phyloP scores from a whole-genome alignment of 2,113 vertebrate species.

The Cettia cetti region DNA sequence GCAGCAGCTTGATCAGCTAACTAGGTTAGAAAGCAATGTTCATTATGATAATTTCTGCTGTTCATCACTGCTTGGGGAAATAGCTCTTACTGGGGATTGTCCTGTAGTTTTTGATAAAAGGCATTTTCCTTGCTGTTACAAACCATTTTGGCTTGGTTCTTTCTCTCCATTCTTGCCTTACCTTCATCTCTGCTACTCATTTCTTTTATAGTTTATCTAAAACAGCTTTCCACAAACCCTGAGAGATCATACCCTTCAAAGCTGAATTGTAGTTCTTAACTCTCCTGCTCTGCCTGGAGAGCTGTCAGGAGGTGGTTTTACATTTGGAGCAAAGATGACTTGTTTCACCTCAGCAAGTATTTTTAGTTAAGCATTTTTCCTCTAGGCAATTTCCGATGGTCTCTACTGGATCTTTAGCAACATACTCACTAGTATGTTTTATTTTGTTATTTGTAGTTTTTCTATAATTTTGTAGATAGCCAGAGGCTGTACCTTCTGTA shows the following conservation, averaged over 20 bases:
- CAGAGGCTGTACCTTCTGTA: neutral
- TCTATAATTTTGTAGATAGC: neutral
- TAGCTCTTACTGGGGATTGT: neutral
- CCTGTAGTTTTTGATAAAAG: neutral
- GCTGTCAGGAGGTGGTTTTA: slow-evolving; percentile 12
- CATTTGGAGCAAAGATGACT: neutral
- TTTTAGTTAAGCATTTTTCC: slow-evolving; percentile 20
- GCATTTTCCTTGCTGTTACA: neutral
- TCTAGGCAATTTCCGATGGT: neutral
- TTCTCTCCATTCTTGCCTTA: neutral
- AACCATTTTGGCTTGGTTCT: neutral
- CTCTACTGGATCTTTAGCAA: slow-evolving; percentile 19
- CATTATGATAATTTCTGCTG: neutral
- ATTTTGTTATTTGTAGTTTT: slow-evolving; percentile 35
- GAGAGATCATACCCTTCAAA: slow-evolving; percentile 9
- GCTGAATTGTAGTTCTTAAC: neutral
- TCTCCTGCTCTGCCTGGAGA: neutral
- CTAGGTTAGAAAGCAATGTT: neutral
- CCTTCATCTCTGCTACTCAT: neutral
- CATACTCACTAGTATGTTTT: neutral
- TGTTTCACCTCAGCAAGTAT: neutral
- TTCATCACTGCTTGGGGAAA: neutral
- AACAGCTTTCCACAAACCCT: neutral
- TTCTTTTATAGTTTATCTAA: slow-evolving; percentile 30
- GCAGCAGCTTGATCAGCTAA: neutral